Evolutionary conservation across 2,113 vertebrate species (phyloP).

Genomic region (Myocastor coypus): DNA sequence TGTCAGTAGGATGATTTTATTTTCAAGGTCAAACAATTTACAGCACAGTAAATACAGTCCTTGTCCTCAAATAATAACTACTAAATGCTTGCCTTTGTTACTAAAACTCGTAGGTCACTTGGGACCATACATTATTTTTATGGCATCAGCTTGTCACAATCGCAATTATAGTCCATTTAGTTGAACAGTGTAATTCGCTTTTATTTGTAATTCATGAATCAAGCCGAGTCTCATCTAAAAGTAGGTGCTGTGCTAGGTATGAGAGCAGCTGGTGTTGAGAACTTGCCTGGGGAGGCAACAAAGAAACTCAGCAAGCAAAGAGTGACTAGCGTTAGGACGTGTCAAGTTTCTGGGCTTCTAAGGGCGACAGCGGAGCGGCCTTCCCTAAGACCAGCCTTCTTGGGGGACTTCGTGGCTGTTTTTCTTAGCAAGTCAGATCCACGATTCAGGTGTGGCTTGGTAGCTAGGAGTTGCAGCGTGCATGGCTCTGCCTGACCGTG

Average conservation of each 20-base stretch:
- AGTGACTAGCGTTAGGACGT: too few relatives aligned
- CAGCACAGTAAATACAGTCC: not conserved
- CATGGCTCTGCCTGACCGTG: not conserved
- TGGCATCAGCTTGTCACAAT: not conserved
- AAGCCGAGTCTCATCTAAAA: not conserved
- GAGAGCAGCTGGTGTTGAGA: not conserved
- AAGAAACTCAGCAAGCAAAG: not conserved
- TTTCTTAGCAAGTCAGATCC: not conserved
- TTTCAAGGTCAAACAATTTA: slow-evolving; percentile 52
- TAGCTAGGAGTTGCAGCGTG: not conserved
- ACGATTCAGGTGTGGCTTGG: not conserved
- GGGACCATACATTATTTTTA: not conserved
- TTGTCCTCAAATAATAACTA: not conserved
- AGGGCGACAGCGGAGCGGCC: not conserved
- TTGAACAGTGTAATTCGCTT: not conserved
- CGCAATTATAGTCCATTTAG: not conserved
- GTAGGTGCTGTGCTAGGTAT: not conserved
- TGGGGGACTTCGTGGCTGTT: not conserved
- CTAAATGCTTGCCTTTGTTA: not conserved
- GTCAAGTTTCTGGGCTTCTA: not conserved
- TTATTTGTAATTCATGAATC: not conserved
- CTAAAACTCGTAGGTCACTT: not conserved
- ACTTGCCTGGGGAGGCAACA: not conserved
- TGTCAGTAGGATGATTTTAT: not conserved
- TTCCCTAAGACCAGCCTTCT: not conserved